Base-by-base conservation (phyloP, 2,797 vertebrate genomes). In the Phyllotis vaccarum region DNA sequence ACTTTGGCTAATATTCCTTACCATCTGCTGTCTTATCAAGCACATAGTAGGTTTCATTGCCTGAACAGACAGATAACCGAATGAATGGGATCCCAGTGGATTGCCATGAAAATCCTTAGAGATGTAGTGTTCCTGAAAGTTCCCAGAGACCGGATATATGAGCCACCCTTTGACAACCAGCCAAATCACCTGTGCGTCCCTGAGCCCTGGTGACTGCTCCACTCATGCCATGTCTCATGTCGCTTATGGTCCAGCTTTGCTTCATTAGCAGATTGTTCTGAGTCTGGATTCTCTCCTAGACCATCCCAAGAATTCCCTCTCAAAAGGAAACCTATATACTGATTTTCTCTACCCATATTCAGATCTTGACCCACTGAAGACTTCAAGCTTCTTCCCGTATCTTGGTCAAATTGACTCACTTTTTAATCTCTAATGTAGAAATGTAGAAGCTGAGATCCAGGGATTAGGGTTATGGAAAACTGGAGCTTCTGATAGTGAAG, bases 371-470 rank as follows among this genome's bases (percentile, higher is more conserved):
- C 43, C 37, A 3, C 66, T 37, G 62, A 70, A 79, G 79, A 72
- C 86, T 92, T 83, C 17, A 64, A 5, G 58, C 19, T 85, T 87
- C 19, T 43, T 91, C 72, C 24, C 34, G 70, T 64, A 0, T 49
- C 58, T 70, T 70, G 22, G 17, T 83, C 85, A 88, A 27, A 22
- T 40, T 80, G 68, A 58, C 79, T 75, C 79, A 31, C 68, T 81
- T 49, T 76, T 86, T 91, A 16, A 52, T 76, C n/a, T 96, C 40
- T n/a, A 56, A 31, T 40, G 27, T 9, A 88, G 91, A 79, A 78
- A 34, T 70, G 1, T 34, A 62, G 54, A 89, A 82, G 46, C 75
- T 52, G 29, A 91, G 56, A 64, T 89, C 34, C 21, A n/a, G 34
- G 43, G n/a, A 3, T 86, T 58, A 75, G 95, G 60, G 64, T 34